Evolutionary conservation across 2,113 vertebrate species (phyloP).

Genomic region (Tyto alba): DNA sequence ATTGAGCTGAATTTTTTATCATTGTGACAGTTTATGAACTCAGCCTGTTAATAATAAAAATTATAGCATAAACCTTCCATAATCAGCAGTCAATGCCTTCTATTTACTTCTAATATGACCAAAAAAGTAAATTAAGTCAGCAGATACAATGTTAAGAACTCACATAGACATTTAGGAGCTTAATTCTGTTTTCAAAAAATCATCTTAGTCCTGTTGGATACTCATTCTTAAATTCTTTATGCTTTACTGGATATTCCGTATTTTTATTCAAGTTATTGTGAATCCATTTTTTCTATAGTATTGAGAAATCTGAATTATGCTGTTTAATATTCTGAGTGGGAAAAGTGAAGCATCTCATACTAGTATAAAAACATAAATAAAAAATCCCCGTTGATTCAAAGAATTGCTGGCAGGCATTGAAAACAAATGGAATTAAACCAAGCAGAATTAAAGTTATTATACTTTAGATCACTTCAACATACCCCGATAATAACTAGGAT

Average conservation of each 20-base stretch:
- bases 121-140: not conserved
- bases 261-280: not conserved
- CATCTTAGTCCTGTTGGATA: not conserved
- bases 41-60: not conserved
- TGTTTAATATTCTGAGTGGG: not conserved
- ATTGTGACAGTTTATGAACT: not conserved
- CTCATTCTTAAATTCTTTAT: not conserved
- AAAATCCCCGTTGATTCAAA: not conserved
- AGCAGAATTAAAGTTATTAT: not conserved
- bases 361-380: not conserved
- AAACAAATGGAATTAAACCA: not conserved
- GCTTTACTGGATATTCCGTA: not conserved
- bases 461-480: not conserved
- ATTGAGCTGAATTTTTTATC: not conserved
- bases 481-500: not conserved
- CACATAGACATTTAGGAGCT: not conserved
- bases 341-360: not conserved
- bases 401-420: not conserved
- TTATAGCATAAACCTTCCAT: not conserved
- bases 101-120: not conserved
- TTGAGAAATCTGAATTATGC: not conserved
- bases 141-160: not conserved
- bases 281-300: not conserved
- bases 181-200: not conserved
- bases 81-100: not conserved